Conservation (phyloP, 2,888 invertebrate genomes). For the Cheilosia vernalis region DNA sequence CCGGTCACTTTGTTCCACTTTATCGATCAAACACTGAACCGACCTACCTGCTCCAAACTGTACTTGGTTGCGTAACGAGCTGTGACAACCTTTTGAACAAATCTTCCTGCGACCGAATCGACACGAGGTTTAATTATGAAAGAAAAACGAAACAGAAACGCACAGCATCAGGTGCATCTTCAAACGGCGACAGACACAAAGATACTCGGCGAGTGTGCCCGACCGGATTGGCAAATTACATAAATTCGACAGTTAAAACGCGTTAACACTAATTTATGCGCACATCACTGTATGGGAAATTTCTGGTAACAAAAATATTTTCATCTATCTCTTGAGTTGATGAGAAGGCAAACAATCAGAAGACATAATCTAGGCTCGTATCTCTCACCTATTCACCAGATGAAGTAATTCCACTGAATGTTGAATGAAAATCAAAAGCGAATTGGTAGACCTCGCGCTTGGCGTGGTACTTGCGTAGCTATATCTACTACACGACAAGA, state of each 20-base stretch:
- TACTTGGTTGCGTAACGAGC: conserved; percentile 42
- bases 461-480: conserved; percentile 42
- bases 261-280: conserved; percentile 16
- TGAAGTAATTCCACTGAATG: conserved; percentile 83
- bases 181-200: conserved; percentile 39
- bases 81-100: conserved; percentile 5
- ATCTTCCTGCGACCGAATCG: conserved; percentile 15
- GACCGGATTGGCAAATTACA: conserved; percentile 27
- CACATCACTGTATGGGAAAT: conserved; percentile 9
- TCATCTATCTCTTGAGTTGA: conserved; percentile 22
- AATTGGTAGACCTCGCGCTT: conserved; percentile 60
- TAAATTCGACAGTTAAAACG: conserved; percentile 17
- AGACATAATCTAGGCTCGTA: conserved; percentile 8
- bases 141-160: not conserved
- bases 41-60: not conserved
- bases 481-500: conserved; percentile 6
- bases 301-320: not conserved
- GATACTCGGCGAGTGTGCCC: conserved; percentile 19
- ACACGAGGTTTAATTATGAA: conserved; percentile 33
- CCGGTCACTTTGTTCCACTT: conserved; percentile 24
- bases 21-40: conserved; percentile 54
- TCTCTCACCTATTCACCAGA: conserved; percentile 78
- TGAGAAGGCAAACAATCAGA: conserved; percentile 13
- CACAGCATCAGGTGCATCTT: conserved; percentile 53
- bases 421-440: conserved; percentile 80